phyloP scores from a whole-genome alignment of 2,888 invertebrate species.

The Apodemia hepburni region DNA sequence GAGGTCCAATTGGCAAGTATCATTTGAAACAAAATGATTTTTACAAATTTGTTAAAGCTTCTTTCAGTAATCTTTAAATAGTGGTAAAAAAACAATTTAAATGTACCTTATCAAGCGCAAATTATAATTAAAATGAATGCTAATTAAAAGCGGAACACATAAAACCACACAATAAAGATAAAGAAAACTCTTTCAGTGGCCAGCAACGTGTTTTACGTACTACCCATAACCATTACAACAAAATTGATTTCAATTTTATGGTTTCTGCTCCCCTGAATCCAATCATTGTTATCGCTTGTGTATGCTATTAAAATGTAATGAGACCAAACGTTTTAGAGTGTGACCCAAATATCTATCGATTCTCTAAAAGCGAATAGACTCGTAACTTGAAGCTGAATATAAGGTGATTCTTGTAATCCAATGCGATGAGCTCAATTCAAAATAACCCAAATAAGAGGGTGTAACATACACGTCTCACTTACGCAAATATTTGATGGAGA shows the following conservation, averaged over 20 bases:
- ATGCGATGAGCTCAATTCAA: background rate
- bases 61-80: too few species aligned
- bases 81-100: background rate
- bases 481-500: too few species aligned
- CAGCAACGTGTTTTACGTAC: constrained; percentile 61
- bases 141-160: constrained; percentile 26
- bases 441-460: background rate
- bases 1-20: too few species aligned
- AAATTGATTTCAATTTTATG: constrained; percentile 80
- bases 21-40: too few species aligned
- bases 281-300: constrained; percentile 75
- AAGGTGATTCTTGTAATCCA: background rate
- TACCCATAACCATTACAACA: constrained; percentile 71
- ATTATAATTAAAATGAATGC: constrained; percentile 22
- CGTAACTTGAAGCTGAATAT: constrained; percentile 1
- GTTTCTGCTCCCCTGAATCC: constrained; percentile 76
- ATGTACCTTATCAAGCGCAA: constrained; percentile 13
- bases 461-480: too few species aligned
- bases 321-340: constrained; percentile 58
- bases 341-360: constrained; percentile 41
- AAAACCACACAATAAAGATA: constrained; percentile 44
- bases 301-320: constrained; percentile 72
- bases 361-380: constrained; percentile 25
- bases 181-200: constrained; percentile 50
- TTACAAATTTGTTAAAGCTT: too few species aligned